Conservation (phyloP, 2,113 vertebrate genomes). For the Procapra przewalskii region DNA sequence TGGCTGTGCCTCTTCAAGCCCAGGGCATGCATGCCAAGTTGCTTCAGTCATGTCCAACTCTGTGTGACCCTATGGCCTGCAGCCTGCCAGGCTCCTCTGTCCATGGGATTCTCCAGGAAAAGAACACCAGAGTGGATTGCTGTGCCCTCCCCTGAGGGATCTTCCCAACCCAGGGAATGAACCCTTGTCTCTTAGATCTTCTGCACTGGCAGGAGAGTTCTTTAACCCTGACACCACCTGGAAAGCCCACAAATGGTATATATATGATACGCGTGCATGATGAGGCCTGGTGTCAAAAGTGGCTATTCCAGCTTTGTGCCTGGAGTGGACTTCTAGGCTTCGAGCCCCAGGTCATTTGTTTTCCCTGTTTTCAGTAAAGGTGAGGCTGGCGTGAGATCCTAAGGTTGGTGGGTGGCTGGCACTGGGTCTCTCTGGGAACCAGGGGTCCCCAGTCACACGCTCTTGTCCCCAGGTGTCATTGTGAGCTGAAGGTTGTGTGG, state of each 20-base stretch:
- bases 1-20: neutral
- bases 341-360: neutral
- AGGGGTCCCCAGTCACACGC: too few species aligned
- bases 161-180: neutral
- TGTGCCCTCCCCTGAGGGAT: neutral
- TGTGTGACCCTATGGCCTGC: neutral
- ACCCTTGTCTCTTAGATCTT: neutral
- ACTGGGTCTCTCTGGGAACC: too few species aligned
- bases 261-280: rapidly evolving
- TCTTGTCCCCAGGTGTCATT: too few species aligned
- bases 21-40: neutral
- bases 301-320: neutral
- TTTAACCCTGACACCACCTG: neutral
- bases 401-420: neutral
- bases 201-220: neutral
- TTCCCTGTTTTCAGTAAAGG: neutral
- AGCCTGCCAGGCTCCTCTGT: neutral
- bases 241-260: neutral
- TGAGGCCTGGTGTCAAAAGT: neutral
- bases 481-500: neutral
- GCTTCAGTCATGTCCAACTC: neutral
- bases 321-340: neutral
- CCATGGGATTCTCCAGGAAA: neutral
- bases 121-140: neutral
- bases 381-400: neutral